Conservation (phyloP, 2,888 invertebrate genomes). For the Mimumesa dahlbomi region DNA sequence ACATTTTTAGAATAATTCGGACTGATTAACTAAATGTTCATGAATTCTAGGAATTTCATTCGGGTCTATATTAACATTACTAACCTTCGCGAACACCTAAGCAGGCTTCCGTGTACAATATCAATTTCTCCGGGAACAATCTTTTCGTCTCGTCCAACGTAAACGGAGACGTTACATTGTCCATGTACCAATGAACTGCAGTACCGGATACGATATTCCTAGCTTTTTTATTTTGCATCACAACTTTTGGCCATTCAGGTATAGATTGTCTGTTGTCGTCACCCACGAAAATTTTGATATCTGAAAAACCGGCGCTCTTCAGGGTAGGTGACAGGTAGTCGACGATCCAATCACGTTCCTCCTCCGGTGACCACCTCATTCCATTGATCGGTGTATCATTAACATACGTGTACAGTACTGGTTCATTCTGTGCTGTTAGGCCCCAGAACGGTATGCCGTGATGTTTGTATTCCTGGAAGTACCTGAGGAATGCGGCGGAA, state of each 20-base stretch:
- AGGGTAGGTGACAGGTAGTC: slow-evolving; percentile 89
- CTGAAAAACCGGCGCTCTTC: slow-evolving; percentile 82
- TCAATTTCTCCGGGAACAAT: slow-evolving; percentile 85
- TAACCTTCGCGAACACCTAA: slow-evolving; percentile 80
- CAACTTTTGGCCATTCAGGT: slow-evolving; percentile 82
- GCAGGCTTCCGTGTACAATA: slow-evolving; percentile 92
- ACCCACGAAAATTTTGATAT: slow-evolving; percentile 86
- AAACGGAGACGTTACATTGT: slow-evolving; percentile 82
- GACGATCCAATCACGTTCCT: slow-evolving; percentile 85
- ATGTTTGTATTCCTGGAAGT: slow-evolving; percentile 88
- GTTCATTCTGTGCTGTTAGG: slow-evolving; percentile 93
- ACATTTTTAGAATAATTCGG: too few species aligned
- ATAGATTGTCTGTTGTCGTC: slow-evolving; percentile 88
- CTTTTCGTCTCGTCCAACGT: slow-evolving; percentile 84
- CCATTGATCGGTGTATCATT: slow-evolving; percentile 83
- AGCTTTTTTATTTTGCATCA: not conserved
- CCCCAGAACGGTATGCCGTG: slow-evolving; percentile 89
- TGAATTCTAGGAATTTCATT: too few species aligned
- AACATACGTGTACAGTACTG: slow-evolving; percentile 77
- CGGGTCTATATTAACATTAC: too few species aligned
- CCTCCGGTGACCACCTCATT: slow-evolving; percentile 84
- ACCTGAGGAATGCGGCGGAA: slow-evolving; percentile 76
- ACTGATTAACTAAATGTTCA: too few species aligned
- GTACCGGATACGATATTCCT: slow-evolving; percentile 84
- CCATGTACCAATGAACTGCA: slow-evolving; percentile 92